phyloP scores from a whole-genome alignment of 2,113 vertebrate genomes.

The Burhinus oedicnemus region DNA sequence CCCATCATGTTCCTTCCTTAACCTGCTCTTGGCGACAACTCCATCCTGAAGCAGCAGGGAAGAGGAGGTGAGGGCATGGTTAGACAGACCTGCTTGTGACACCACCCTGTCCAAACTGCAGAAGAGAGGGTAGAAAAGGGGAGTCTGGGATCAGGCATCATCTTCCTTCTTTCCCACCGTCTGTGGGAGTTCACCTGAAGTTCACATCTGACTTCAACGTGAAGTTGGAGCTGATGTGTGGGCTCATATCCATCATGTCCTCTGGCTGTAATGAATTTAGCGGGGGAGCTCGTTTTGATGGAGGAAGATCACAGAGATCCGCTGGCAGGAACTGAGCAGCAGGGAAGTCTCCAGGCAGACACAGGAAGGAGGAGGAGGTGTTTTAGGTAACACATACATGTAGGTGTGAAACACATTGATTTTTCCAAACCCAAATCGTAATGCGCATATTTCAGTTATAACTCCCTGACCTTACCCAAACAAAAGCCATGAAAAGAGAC shows the following conservation, averaged over 20 bases:
- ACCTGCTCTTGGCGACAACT: background rate
- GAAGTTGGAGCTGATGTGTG: slow-evolving; percentile 16
- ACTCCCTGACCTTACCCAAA: background rate
- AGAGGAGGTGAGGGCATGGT: background rate
- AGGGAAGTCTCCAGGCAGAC: slow-evolving; percentile 47
- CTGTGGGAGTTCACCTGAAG: slow-evolving; percentile 29
- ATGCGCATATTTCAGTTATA: background rate
- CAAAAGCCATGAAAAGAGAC: background rate
- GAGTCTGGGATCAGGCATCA: background rate
- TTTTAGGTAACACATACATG: slow-evolving; percentile 14
- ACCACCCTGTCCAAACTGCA: background rate
- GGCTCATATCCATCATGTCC: slow-evolving; percentile 3
- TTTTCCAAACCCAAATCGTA: background rate
- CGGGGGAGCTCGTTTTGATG: slow-evolving; percentile 42
- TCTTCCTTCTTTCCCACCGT: background rate
- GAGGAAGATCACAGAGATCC: slow-evolving; percentile 54
- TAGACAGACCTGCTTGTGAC: background rate
- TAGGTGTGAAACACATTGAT: slow-evolving; percentile 42
- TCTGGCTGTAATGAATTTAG: slow-evolving; percentile 14
- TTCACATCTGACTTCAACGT: background rate
- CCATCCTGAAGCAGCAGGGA: background rate
- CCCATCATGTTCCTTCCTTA: background rate
- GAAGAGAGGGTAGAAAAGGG: background rate
- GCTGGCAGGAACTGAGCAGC: slow-evolving; percentile 54
- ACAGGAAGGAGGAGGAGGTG: slow-evolving; percentile 57